Base-by-base conservation (phyloP, 2,888 invertebrate genomes). In the Metallyticus violacea region DNA sequence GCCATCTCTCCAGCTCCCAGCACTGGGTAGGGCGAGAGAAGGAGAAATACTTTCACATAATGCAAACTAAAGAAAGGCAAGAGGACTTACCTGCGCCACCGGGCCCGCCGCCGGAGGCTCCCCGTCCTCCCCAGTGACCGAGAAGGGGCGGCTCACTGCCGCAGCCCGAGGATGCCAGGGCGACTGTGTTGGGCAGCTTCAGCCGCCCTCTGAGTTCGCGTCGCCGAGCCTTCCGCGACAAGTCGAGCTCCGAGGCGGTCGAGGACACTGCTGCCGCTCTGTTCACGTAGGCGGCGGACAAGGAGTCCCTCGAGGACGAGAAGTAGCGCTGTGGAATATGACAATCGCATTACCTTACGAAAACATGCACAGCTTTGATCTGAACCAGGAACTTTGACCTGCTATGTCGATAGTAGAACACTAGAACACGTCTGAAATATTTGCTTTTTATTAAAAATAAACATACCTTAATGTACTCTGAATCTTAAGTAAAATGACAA, bases 181-280 rank as follows among this genome's bases (percentile, higher is more conserved):
- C 93, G 90, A 92, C 94, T 91, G 92, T 92, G 87, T 91, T 91
- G 81, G 94, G 93, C 90, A 95, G 92, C 92, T 95, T 96, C 92
- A 95, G 94, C 91, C 94, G 93, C 87, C 93, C 93, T 87, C 93
- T 91, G 87, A 93, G 93, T 91, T 95, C 95, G 90, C 94, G 94
- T 90, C 95, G 93, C 90, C 94, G 93, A 87, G 95, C 94, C 91
- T 95, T 95, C 91, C 94, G 94, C 90, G 96, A 95, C 89, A 97
- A 94, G 92, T 97, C 96, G 90, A 96, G 93, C 92, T 96, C 96
- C 92, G 96, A 96, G 90, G 95, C 95, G 89, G 94, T 94, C 90
- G 94, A 93, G 91, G 94, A 94, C 87, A 94, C 94, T 89, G 93
- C 91, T 91, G 94, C 93, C 89, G 91, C 94, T 90, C 95, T 93